Evolutionary conservation across 2,888 invertebrate genomes (phyloP), one percentile per base, ranked within the genome.

Genomic region (Macrostomum cliftonense): DNA sequence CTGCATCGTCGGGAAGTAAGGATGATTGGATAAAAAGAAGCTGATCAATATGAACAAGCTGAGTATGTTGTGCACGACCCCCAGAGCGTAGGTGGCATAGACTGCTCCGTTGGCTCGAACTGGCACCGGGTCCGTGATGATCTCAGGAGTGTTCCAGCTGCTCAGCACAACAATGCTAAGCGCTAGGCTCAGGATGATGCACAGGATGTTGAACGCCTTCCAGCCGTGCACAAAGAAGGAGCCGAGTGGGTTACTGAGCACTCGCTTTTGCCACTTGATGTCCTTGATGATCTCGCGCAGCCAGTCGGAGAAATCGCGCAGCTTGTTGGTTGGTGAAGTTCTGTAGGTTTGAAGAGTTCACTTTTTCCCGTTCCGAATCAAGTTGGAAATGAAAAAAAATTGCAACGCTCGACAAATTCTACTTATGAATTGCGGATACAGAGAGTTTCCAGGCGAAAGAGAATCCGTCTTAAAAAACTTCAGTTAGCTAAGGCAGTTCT

Each of bases 251-350:
- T 61, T 61, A 39, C 59, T 55, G 46, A 63, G 55, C 5, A 68
- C 63, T 17, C 45, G 43, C 28, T 55, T 46, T 50, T 67, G 67
- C 51, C 65, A 67, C 51, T 63, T 63, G 47, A 68, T 68, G 55
- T 68, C 68, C n/a, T 59, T 54, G 43, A 67, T 63, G 53, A 68
- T 67, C 51, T 65, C 66, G 47, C 56, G 56, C 0, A 65, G 61
- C 68, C 68, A 68, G 50, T 61, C 64, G 63, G 68, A 64, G 53
- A 68, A 67, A 51, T 64, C 66, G n/a, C 66, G 54, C 39, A 68
- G 58, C 54, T 68, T 68, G 58, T 65, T 65, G 55, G 63, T 66
- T n/a, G 67, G 65, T 2, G 65, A 63, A 1, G 67, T 37, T n/a
- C 46, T 28, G 28, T 28, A 28, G 9, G 28, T 28, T 28, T 4